phyloP scores from a whole-genome alignment of 2,797 vertebrate genomes.

The Gallirallus australis region DNA sequence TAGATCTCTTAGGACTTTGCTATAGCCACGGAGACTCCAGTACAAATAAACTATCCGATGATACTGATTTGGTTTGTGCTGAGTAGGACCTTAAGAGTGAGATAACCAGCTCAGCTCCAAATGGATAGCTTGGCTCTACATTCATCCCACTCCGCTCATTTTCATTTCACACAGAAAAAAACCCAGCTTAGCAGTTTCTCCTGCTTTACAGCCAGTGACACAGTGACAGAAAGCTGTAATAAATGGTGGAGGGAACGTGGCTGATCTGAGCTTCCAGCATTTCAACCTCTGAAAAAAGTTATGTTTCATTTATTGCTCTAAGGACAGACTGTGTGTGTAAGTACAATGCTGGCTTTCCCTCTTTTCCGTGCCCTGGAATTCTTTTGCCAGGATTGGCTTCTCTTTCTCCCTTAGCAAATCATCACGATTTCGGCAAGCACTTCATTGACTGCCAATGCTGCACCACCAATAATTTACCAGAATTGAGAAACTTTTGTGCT shows the following conservation, averaged over 20 bases:
- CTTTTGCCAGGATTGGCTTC: neutral
- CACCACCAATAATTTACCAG: conserved; percentile 13
- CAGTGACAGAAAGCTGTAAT: neutral
- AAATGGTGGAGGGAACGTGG: neutral
- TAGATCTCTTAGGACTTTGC: conserved; percentile 6
- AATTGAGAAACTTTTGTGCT: conserved; percentile 38
- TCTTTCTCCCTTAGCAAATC: conserved; percentile 35
- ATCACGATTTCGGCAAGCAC: neutral
- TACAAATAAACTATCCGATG: conserved; percentile 14
- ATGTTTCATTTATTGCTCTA: neutral
- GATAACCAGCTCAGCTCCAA: conserved; percentile 26
- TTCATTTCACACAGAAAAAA: conserved; percentile 11
- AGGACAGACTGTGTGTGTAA: neutral
- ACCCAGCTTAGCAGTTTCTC: conserved; percentile 18
- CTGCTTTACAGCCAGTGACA: neutral
- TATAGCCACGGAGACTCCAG: conserved; percentile 23
- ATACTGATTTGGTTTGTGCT: conserved; percentile 40
- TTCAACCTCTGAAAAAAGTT: conserved; percentile 1
- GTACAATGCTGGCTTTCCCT: conserved; percentile 22
- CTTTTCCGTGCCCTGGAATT: neutral
- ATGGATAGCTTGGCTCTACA: neutral
- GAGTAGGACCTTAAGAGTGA: conserved; percentile 30
- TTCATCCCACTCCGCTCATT: conserved; percentile 29
- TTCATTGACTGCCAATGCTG: neutral
- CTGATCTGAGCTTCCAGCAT: neutral